Evolutionary conservation across 2,797 vertebrate species (phyloP).

Genomic region (Discoglossus pictus): DNA sequence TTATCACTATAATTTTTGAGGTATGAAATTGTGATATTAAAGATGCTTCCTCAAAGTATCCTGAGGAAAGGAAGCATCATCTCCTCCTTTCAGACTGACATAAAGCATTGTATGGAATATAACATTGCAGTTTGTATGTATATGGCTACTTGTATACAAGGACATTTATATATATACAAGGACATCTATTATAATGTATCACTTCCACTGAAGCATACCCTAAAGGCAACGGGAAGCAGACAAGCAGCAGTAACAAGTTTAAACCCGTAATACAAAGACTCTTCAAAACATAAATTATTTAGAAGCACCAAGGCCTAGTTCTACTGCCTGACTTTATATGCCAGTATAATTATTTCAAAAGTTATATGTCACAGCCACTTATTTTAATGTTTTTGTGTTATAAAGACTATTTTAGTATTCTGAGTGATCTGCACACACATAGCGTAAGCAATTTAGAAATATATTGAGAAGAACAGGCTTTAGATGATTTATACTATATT

Average conservation of each 20-base stretch:
- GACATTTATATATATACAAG: too few species aligned
- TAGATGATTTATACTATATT: too few species aligned
- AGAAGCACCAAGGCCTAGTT: slow-evolving; percentile 14
- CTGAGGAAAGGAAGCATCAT: slow-evolving; percentile 3
- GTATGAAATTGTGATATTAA: too few species aligned
- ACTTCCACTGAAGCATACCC: slow-evolving; percentile 25
- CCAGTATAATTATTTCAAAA: slow-evolving; percentile 25
- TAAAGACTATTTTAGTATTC: slow-evolving; percentile 19
- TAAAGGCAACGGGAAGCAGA: slow-evolving; percentile 23
- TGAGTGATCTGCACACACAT: slow-evolving; percentile 23
- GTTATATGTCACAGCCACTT: slow-evolving; percentile 30
- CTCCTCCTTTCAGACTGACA: not conserved
- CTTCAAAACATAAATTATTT: slow-evolving; percentile 34
- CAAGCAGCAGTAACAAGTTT: slow-evolving; percentile 26
- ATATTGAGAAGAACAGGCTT: too few species aligned
- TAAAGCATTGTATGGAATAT: not conserved
- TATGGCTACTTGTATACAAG: slow-evolving; percentile 20
- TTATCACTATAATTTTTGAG: too few species aligned
- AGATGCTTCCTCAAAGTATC: not conserved
- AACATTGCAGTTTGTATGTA: not conserved
- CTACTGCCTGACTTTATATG: slow-evolving; percentile 27
- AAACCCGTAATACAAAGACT: slow-evolving; percentile 22
- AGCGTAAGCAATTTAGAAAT: slow-evolving; percentile 4
- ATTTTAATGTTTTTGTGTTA: slow-evolving; percentile 26
- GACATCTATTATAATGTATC: slow-evolving; percentile 29